A percentile compares a stretch with the other conserved stretches of the same genome.
These are phyloP conservation scores for Cossypha polioptera DNA, from an alignment of 2,797 vertebrate genomes.

Conservation along the genomic window DNA sequence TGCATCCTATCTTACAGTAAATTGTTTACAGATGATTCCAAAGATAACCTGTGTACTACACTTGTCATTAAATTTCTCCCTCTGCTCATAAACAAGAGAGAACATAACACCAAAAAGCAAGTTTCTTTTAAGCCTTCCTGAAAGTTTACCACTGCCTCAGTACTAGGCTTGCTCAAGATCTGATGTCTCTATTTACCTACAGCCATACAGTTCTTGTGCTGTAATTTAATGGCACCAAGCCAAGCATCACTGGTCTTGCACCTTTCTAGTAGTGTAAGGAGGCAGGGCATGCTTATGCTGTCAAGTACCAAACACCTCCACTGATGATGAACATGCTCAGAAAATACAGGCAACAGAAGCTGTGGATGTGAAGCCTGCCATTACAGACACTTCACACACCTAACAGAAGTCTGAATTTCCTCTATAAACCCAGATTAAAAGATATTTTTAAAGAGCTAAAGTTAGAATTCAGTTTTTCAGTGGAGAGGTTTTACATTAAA, in stretches of 20 bases:
- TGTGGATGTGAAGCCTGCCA: neutral
- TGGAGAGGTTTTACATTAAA: neutral
- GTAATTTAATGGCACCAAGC: neutral
- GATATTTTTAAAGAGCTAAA: neutral
- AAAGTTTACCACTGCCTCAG: neutral
- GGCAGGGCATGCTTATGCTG: neutral
- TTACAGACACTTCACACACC: neutral
- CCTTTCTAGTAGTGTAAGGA: neutral
- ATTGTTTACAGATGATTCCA: neutral
- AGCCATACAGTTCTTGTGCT: neutral
- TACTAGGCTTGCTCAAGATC: neutral
- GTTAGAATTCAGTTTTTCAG: neutral
- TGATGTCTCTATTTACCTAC: neutral
- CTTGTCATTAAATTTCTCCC: neutral
- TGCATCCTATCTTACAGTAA: neutral
- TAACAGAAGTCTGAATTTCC: neutral
- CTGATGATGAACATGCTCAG: fast-evolving
- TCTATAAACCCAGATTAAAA: neutral
- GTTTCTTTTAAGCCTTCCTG: neutral
- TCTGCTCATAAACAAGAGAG: neutral
- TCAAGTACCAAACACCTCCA: neutral
- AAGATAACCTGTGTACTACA: neutral
- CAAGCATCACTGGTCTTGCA: neutral
- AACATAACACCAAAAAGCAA: neutral
- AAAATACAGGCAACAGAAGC: neutral